These are phyloP conservation scores for Rynchops niger DNA, from an alignment of 2,113 vertebrate species.

Conservation along the genomic window DNA sequence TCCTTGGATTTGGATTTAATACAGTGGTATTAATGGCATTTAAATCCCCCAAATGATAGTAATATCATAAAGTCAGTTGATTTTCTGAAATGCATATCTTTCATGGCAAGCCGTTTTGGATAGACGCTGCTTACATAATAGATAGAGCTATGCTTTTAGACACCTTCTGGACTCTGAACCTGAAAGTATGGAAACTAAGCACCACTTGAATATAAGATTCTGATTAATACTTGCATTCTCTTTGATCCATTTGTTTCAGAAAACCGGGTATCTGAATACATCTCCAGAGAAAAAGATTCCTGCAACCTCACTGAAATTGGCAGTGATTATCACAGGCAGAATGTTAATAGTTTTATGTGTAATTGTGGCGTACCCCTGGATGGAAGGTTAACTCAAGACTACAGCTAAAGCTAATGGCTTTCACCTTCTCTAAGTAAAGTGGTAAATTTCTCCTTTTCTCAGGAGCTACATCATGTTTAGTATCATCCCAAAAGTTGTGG, in stretches of 20 bases:
- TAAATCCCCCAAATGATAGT: not conserved
- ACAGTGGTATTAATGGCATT: not conserved
- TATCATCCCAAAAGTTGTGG: not conserved
- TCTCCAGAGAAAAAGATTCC: not conserved
- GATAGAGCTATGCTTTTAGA: not conserved
- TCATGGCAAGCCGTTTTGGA: not conserved
- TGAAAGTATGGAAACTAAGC: not conserved
- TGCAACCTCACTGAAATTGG: not conserved
- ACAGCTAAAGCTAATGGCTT: rapidly evolving
- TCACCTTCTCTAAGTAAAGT: not conserved
- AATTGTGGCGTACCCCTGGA: rapidly evolving
- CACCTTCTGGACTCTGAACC: not conserved
- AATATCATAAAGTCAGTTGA: not conserved
- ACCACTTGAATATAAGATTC: not conserved
- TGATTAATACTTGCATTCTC: not conserved
- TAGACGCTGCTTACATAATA: not conserved
- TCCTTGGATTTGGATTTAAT: not conserved
- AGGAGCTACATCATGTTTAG: not conserved
- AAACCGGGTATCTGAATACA: not conserved
- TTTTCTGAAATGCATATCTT: not conserved
- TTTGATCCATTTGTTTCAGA: not conserved
- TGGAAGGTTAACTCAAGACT: not conserved
- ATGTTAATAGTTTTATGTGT: not conserved
- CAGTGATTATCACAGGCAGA: not conserved
- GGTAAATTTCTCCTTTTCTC: not conserved